phyloP scores from a whole-genome alignment of 2,888 invertebrate genomes.

The Petrolisthes cinctipes region DNA sequence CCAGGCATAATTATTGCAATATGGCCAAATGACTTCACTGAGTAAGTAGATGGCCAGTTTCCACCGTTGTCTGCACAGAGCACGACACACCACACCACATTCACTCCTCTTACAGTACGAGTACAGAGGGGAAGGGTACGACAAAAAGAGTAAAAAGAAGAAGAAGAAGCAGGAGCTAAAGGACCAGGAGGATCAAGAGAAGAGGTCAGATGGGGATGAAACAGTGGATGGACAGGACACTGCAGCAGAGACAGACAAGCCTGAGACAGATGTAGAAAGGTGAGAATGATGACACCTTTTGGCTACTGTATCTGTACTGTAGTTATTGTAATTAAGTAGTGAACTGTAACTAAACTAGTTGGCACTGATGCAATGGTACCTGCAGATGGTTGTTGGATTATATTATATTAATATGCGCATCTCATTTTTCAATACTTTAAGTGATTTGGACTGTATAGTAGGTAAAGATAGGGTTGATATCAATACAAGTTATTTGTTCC shows the following conservation, averaged over 20 bases:
- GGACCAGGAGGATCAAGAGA: conserved; percentile 37
- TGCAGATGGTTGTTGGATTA: too few relatives aligned
- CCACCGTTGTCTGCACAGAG: neutral
- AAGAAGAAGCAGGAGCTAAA: conserved; percentile 72
- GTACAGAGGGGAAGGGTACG: conserved; percentile 78
- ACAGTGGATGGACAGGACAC: conserved; percentile 58
- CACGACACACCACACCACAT: conserved; percentile 17
- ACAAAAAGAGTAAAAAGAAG: conserved; percentile 73
- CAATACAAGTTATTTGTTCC: too few relatives aligned
- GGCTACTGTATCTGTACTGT: too few relatives aligned
- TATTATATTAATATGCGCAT: too few relatives aligned
- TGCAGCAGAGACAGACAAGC: conserved; percentile 62
- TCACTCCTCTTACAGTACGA: conserved; percentile 77
- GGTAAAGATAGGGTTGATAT: too few relatives aligned
- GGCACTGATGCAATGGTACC: too few relatives aligned
- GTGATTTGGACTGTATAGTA: too few relatives aligned
- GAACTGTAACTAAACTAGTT: too few relatives aligned
- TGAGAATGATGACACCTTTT: conserved; percentile 16
- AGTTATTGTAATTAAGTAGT: too few relatives aligned
- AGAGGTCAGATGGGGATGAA: conserved; percentile 56
- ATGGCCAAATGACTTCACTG: neutral
- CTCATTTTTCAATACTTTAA: too few relatives aligned
- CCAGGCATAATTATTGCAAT: neutral
- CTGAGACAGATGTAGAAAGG: conserved; percentile 63
- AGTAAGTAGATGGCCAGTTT: neutral